phyloP scores from a whole-genome alignment of 2,113 vertebrate genomes.

The Onychorhynchus coronatus region DNA sequence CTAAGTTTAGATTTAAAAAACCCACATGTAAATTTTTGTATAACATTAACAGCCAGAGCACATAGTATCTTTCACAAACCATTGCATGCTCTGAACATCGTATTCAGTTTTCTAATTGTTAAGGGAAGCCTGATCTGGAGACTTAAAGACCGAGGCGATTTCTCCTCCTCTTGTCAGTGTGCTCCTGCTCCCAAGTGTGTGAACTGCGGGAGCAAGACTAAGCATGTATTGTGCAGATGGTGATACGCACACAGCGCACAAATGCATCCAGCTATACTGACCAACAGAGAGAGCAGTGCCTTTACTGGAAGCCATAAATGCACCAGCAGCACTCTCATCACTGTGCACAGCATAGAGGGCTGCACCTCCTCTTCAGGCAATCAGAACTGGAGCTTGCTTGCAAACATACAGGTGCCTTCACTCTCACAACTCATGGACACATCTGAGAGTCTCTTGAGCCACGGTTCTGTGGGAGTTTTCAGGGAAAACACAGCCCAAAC shows the following conservation, averaged over 20 bases:
- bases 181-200: rapidly evolving
- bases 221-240: background rate
- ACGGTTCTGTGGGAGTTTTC: background rate
- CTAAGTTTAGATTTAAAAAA: background rate
- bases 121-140: background rate
- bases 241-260: background rate
- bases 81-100: background rate
- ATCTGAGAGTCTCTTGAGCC: rapidly evolving
- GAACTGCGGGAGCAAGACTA: background rate
- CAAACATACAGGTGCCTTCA: background rate
- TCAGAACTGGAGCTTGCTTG: rapidly evolving
- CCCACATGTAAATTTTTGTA: background rate
- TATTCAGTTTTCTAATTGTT: background rate
- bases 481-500: background rate
- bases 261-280: background rate
- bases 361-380: background rate
- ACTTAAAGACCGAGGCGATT: background rate
- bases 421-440: background rate
- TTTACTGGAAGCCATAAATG: background rate
- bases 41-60: background rate
- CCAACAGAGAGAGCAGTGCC: background rate
- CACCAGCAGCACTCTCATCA: background rate
- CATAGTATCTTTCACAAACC: background rate
- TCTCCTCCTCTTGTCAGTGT: background rate
- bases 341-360: background rate